phyloP scores from a whole-genome alignment of 2,888 invertebrate genomes.

The Caradrina kadenii region DNA sequence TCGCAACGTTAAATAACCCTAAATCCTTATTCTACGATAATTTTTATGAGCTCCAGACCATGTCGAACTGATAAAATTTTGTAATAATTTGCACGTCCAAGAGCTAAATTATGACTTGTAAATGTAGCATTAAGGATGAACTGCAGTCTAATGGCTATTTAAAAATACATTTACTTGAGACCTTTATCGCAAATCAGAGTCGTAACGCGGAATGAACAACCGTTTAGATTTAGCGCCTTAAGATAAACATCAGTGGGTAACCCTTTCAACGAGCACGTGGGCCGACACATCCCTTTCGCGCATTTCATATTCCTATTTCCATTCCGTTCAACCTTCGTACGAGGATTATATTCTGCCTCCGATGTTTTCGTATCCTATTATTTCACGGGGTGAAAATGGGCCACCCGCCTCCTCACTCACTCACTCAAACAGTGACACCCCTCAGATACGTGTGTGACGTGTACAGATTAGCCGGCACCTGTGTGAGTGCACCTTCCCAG shows the following conservation, averaged over 20 bases:
- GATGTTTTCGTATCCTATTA: slow-evolving; percentile 91
- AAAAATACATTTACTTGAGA: slow-evolving; percentile 60
- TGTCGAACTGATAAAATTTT: slow-evolving; percentile 59
- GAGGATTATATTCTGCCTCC: slow-evolving; percentile 90
- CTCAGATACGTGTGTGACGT: slow-evolving; percentile 72
- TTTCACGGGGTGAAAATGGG: slow-evolving; percentile 90
- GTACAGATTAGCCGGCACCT: slow-evolving; percentile 66
- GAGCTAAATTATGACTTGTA: slow-evolving; percentile 56
- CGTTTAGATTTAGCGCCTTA: slow-evolving; percentile 83
- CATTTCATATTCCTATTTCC: slow-evolving; percentile 90
- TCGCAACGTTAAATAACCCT: slow-evolving; percentile 49
- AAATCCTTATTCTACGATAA: slow-evolving; percentile 30
- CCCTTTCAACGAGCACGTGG: slow-evolving; percentile 85
- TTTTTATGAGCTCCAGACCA: slow-evolving; percentile 58
- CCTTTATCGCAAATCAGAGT: slow-evolving; percentile 64
- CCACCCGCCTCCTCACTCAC: slow-evolving; percentile 86
- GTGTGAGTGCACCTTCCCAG: slow-evolving; percentile 74
- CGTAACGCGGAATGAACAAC: slow-evolving; percentile 77
- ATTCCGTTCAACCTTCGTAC: slow-evolving; percentile 88
- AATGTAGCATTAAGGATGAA: slow-evolving; percentile 57
- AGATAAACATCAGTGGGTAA: slow-evolving; percentile 84
- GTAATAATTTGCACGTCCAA: slow-evolving; percentile 62
- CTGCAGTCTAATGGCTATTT: slow-evolving; percentile 56
- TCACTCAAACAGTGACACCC: slow-evolving; percentile 80
- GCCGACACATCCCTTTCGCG: slow-evolving; percentile 84